phyloP scores from a whole-genome alignment of 2,113 vertebrate species.

The Zingel zingel region DNA sequence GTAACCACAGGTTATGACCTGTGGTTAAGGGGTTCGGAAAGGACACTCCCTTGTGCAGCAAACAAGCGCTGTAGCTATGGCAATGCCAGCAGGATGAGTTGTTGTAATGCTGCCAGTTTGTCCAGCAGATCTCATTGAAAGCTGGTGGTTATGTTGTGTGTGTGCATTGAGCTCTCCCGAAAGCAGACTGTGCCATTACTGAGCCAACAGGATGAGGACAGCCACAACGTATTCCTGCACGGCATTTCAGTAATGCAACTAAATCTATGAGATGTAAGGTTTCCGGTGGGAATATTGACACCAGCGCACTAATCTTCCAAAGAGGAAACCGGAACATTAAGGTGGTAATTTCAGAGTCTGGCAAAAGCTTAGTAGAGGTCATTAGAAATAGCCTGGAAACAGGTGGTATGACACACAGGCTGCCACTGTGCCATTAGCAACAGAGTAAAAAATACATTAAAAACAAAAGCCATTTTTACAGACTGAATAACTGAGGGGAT shows the following conservation, averaged over 20 bases:
- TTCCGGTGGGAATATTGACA: slow-evolving; percentile 35
- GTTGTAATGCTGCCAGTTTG: slow-evolving; percentile 30
- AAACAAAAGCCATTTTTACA: slow-evolving; percentile 31
- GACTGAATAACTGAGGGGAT: slow-evolving; percentile 17
- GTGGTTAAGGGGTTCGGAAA: slow-evolving; percentile 68
- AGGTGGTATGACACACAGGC: slow-evolving; percentile 66
- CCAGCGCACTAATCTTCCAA: slow-evolving; percentile 10
- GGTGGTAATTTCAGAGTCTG: slow-evolving; percentile 65
- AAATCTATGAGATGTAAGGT: slow-evolving; percentile 11
- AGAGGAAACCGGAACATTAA: slow-evolving; percentile 38
- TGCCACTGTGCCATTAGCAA: slow-evolving; percentile 51
- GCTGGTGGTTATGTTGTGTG: slow-evolving; percentile 34
- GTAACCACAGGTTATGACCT: slow-evolving; percentile 70
- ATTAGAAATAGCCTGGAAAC: slow-evolving; percentile 73
- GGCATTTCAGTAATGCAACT: slow-evolving; percentile 4
- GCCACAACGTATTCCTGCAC: slow-evolving; percentile 6
- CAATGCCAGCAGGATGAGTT: slow-evolving; percentile 51
- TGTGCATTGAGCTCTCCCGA: slow-evolving; percentile 32
- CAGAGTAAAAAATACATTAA: slow-evolving; percentile 65
- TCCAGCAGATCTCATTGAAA: slow-evolving; percentile 40
- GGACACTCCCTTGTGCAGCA: slow-evolving; percentile 79
- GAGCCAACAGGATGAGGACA: slow-evolving; percentile 13
- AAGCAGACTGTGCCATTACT: slow-evolving; percentile 37
- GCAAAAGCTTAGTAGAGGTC: slow-evolving; percentile 44
- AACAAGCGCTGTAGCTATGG: slow-evolving; percentile 75